Conservation (phyloP, 2,797 vertebrate genomes). For the Myotis findleyi region DNA sequence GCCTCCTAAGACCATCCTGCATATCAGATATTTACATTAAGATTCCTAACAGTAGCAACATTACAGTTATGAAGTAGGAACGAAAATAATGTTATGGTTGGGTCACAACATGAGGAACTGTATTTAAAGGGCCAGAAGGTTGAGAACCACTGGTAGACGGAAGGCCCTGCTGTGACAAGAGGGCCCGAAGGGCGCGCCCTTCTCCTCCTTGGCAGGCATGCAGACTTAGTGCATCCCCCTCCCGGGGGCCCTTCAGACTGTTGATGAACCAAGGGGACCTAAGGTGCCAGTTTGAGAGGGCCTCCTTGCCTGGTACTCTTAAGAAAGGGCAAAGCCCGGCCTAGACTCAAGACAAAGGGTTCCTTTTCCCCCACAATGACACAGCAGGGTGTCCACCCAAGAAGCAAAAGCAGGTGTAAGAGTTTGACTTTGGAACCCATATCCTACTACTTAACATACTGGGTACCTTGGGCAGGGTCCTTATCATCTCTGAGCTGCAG, state of each 20-base stretch:
- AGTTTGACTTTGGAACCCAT: not conserved
- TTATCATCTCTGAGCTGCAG: not conserved
- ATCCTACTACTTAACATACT: not conserved
- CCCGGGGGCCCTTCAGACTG: not conserved
- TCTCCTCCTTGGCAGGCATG: rapidly evolving
- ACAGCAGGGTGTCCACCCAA: not conserved
- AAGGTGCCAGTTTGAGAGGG: not conserved
- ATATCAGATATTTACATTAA: too few relatives aligned
- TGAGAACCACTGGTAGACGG: not conserved
- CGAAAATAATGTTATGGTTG: too few relatives aligned
- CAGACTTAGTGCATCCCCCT: not conserved
- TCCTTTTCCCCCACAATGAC: not conserved
- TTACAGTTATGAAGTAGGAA: too few relatives aligned
- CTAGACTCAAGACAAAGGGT: not conserved
- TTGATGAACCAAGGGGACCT: not conserved
- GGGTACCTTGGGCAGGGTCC: not conserved
- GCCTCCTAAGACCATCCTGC: too few relatives aligned
- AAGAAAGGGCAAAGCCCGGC: not conserved
- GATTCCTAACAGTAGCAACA: too few relatives aligned
- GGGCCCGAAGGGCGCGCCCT: rapidly evolving
- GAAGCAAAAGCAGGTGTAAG: not conserved
- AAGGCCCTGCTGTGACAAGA: rapidly evolving
- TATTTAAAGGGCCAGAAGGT: too few relatives aligned
- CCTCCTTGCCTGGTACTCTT: not conserved
- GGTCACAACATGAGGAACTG: too few relatives aligned